These are phyloP conservation scores for Mesocentrotus franciscanus DNA, from an alignment of 53 echinoderm and acorn worm genomes.

Conservation along the genomic window DNA sequence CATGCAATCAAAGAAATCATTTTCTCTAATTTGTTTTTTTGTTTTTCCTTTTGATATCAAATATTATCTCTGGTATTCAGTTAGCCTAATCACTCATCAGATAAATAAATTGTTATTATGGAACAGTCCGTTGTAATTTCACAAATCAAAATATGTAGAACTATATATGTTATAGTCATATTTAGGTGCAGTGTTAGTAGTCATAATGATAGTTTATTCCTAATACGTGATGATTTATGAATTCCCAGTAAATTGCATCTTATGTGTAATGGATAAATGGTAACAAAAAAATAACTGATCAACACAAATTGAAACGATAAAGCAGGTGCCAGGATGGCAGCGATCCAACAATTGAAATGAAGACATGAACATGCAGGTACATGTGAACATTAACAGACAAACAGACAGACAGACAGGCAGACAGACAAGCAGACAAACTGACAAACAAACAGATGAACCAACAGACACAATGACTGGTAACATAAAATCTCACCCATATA, in stretches of 20 bases:
- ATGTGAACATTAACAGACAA: background rate
- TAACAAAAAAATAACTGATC: background rate
- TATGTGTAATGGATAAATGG: background rate
- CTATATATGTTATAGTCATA: too few relatives aligned
- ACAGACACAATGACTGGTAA: background rate
- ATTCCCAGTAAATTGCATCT: too few relatives aligned
- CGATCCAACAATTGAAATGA: background rate
- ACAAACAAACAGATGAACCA: background rate
- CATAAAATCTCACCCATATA: constrained; percentile 15
- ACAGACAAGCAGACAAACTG: background rate
- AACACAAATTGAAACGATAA: background rate
- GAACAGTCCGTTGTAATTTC: too few relatives aligned
- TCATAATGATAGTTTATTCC: too few relatives aligned
- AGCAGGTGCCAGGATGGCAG: background rate
- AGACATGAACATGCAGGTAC: background rate
- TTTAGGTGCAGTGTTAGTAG: too few relatives aligned
- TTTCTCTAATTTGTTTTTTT: background rate
- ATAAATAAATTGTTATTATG: too few relatives aligned
- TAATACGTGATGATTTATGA: too few relatives aligned
- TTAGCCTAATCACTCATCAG: too few relatives aligned
- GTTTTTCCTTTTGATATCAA: background rate
- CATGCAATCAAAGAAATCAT: background rate
- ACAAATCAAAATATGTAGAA: too few relatives aligned
- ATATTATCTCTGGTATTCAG: background rate
- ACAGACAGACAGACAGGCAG: background rate